Evolutionary conservation across 2,113 vertebrate species (phyloP).

Genomic region (Conger conger): DNA sequence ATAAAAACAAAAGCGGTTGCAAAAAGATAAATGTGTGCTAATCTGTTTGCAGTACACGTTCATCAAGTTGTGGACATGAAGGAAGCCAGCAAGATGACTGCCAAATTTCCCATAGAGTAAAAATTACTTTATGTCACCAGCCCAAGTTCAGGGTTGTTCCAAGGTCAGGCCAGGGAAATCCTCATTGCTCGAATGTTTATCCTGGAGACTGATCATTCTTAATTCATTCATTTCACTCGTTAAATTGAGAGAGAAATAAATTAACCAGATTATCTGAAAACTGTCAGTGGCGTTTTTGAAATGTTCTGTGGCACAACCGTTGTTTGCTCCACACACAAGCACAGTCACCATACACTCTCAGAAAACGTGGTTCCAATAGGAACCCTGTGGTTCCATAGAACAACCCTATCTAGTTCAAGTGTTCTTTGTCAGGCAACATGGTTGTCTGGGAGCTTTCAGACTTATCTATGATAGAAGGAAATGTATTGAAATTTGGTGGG

Average conservation of each 20-base stretch:
- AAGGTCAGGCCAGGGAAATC: neutral
- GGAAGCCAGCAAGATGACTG: neutral
- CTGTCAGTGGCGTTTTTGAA: neutral
- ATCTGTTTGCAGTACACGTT: neutral
- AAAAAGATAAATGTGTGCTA: neutral
- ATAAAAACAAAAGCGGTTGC: neutral
- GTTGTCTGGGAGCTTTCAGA: too few relatives aligned
- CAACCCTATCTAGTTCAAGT: too few relatives aligned
- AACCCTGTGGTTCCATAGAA: too few relatives aligned
- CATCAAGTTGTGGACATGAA: neutral
- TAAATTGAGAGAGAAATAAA: too few relatives aligned
- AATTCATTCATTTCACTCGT: neutral
- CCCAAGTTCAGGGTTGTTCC: neutral
- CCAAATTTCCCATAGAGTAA: neutral
- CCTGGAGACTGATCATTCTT: neutral
- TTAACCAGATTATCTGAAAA: too few relatives aligned
- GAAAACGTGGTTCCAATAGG: too few relatives aligned
- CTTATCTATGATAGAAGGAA: too few relatives aligned
- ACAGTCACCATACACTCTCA: neutral
- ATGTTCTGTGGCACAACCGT: neutral
- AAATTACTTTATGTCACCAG: neutral
- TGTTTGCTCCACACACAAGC: neutral
- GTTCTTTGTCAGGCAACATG: too few relatives aligned
- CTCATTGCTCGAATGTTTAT: neutral
- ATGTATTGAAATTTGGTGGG: neutral